Percentiles rank a stretch among this genome's conserved stretches.
These are phyloP conservation scores for Dinocampus coccinellae DNA, from an alignment of 2,888 invertebrate species.

Conservation along the genomic window DNA sequence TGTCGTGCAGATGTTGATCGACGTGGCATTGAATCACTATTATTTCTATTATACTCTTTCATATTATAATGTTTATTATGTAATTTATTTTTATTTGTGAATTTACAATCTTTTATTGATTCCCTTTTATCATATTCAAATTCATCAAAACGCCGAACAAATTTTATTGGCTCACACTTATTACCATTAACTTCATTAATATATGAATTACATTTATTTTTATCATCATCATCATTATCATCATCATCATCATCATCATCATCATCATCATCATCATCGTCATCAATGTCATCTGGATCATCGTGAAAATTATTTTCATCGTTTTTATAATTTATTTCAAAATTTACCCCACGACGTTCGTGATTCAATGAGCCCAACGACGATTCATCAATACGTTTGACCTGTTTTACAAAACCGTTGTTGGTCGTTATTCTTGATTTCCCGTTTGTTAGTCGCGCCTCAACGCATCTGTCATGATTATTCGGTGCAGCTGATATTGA, in stretches of 20 bases:
- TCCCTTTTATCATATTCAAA: constrained; percentile 12
- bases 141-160: constrained; percentile 17
- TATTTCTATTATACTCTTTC: constrained; percentile 1
- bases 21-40: constrained; percentile 14
- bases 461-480: constrained; percentile 27
- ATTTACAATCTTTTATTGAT: neutral
- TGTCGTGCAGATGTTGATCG: constrained; percentile 17
- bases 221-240: neutral
- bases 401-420: constrained; percentile 47
- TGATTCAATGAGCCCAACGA: constrained; percentile 42
- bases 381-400: constrained; percentile 41
- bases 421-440: constrained; percentile 36
- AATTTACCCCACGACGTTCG: constrained; percentile 31
- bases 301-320: neutral
- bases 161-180: constrained; percentile 21
- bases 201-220: constrained; percentile 3
- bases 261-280: constrained; percentile 1
- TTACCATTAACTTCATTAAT: constrained; percentile 9
- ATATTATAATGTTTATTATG: neutral
- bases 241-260: neutral
- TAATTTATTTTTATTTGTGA: neutral
- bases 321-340: neutral
- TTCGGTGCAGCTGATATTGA: neutral
- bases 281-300: neutral
- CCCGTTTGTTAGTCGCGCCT: constrained; percentile 43